These are phyloP conservation scores for Macropis europaea DNA, from an alignment of 2,888 invertebrate species.

Conservation along the genomic window DNA sequence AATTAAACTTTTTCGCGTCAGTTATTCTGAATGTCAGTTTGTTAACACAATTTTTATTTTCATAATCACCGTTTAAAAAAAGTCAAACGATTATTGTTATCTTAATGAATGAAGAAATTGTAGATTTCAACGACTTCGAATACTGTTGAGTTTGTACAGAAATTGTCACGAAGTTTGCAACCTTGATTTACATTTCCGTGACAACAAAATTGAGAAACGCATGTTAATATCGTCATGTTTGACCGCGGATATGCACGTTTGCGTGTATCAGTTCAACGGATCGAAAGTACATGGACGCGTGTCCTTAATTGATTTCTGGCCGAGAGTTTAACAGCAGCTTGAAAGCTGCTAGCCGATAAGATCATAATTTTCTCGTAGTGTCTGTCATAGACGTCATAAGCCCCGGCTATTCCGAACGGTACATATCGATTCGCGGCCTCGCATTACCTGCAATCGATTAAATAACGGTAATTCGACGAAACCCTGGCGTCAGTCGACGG, in stretches of 20 bases:
- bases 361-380: slow-evolving; percentile 51
- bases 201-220: too few relatives aligned
- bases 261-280: not conserved
- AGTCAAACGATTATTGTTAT: too few relatives aligned
- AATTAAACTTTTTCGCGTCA: too few relatives aligned
- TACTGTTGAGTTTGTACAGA: too few relatives aligned
- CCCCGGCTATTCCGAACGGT: slow-evolving; percentile 35
- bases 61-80: too few relatives aligned
- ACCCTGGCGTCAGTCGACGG: slow-evolving; percentile 25
- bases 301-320: slow-evolving; percentile 35
- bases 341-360: slow-evolving; percentile 42
- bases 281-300: slow-evolving; percentile 8
- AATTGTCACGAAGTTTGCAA: too few relatives aligned
- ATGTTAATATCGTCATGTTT: too few relatives aligned
- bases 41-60: too few relatives aligned
- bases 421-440: slow-evolving; percentile 50
- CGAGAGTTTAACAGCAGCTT: slow-evolving; percentile 26
- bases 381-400: slow-evolving; percentile 39
- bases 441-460: slow-evolving; percentile 54
- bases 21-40: too few relatives aligned
- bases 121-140: too few relatives aligned
- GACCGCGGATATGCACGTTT: slow-evolving; percentile 3
- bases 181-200: too few relatives aligned
- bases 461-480: slow-evolving; percentile 50
- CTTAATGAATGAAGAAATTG: too few relatives aligned